These are phyloP conservation scores for Hipparchia semele DNA, from an alignment of 2,888 invertebrate genomes.

Conservation along the genomic window DNA sequence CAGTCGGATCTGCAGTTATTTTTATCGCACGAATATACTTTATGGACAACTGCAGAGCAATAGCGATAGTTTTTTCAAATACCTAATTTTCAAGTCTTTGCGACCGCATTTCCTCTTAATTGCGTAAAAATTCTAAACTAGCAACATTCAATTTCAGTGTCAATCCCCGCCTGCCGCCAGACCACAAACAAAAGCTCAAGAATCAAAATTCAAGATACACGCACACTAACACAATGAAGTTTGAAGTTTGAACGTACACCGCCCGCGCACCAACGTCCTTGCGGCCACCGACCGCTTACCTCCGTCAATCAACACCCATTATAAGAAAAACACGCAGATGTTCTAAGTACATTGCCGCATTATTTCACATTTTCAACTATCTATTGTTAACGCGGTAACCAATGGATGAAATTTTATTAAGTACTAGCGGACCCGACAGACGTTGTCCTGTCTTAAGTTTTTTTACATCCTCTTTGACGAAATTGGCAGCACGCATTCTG, in stretches of 20 bases:
- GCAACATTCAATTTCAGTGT: conserved; percentile 54
- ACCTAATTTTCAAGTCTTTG: too few species aligned
- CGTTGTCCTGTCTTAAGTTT: too few species aligned
- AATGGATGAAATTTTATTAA: not conserved
- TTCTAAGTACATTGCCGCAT: conserved; percentile 30
- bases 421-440: too few species aligned
- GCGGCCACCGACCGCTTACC: conserved; percentile 74
- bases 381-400: not conserved
- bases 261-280: conserved; percentile 82
- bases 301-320: conserved; percentile 34
- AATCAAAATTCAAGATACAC: conserved; percentile 35
- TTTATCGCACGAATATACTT: too few species aligned
- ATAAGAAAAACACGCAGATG: conserved; percentile 38
- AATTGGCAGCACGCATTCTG: too few species aligned
- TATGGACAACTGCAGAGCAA: too few species aligned
- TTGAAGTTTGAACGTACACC: conserved; percentile 53
- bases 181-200: conserved; percentile 39
- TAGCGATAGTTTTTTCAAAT: too few species aligned
- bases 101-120: not conserved
- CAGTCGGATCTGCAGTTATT: too few species aligned
- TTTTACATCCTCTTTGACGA: too few species aligned
- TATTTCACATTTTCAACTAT: not conserved
- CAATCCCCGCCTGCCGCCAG: conserved; percentile 50
- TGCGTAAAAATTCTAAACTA: conserved; percentile 13
- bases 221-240: conserved; percentile 44